These are phyloP conservation scores for Anas georgica DNA, from an alignment of 2,797 vertebrate genomes.

Conservation along the genomic window DNA sequence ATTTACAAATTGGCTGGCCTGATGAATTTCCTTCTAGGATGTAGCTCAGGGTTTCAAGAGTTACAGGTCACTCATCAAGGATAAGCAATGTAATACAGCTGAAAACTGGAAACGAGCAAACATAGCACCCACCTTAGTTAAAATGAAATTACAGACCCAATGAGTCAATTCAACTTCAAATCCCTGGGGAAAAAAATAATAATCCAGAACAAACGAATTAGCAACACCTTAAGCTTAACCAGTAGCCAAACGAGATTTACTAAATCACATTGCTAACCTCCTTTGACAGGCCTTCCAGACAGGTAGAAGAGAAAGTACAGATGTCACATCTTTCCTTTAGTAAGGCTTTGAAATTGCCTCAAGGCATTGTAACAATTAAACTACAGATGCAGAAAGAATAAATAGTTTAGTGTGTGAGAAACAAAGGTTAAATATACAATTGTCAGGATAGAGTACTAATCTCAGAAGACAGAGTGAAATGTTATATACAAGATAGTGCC, in stretches of 20 bases:
- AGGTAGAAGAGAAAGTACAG: conserved; percentile 5
- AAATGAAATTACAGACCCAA: background rate
- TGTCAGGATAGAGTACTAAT: background rate
- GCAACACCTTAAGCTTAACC: conserved; percentile 17
- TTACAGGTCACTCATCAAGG: background rate
- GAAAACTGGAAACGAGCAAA: background rate
- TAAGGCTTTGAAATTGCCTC: background rate
- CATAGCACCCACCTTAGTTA: background rate
- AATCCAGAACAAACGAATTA: background rate
- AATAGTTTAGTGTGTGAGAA: background rate
- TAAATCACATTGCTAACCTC: background rate
- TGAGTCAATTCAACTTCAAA: background rate
- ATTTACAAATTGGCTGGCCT: no score
- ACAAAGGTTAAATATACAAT: conserved; percentile 11
- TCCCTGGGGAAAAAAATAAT: background rate
- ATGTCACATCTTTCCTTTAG: background rate
- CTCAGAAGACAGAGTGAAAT: background rate
- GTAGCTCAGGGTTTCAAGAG: background rate
- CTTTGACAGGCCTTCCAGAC: background rate
- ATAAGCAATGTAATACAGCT: no score
- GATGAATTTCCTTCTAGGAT: background rate
- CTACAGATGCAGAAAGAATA: background rate
- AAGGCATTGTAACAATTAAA: background rate
- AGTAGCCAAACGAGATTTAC: background rate
- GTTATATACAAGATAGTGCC: background rate